Conservation (phyloP, 2,113 vertebrate genomes). For the Carassius gibelio region DNA sequence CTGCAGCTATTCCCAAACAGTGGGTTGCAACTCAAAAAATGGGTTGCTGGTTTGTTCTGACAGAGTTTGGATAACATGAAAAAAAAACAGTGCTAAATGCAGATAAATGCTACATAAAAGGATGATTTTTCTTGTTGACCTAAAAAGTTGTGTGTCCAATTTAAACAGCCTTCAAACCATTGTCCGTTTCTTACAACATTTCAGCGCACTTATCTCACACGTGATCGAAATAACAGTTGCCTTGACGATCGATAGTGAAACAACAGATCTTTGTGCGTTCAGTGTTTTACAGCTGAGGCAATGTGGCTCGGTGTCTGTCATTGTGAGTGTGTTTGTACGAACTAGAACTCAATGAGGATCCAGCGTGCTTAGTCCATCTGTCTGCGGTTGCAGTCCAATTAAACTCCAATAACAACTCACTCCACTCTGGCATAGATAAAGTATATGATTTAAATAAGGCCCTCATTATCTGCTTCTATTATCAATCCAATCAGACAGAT, state of each 20-base stretch:
- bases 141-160: not conserved
- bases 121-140: not conserved
- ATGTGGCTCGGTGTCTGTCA: slow-evolving; percentile 1
- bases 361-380: slow-evolving; percentile 47
- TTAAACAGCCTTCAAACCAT: not conserved
- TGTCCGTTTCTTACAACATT: not conserved
- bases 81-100: not conserved
- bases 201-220: slow-evolving; percentile 23
- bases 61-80: not conserved
- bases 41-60: slow-evolving; percentile 2
- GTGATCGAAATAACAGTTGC: slow-evolving; percentile 17
- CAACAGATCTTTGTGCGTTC: slow-evolving; percentile 41
- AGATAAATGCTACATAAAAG: not conserved
- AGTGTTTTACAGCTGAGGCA: slow-evolving; percentile 37
- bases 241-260: slow-evolving; percentile 39
- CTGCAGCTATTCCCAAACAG: not conserved
- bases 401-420: slow-evolving; percentile 20
- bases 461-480: not conserved
- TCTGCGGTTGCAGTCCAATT: slow-evolving; percentile 35
- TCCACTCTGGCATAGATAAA: not conserved
- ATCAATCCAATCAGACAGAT: not conserved
- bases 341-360: slow-evolving; percentile 17
- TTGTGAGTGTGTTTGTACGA: slow-evolving; percentile 41
- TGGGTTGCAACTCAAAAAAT: slow-evolving; percentile 15
- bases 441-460: not conserved